phyloP scores from a whole-genome alignment of 2,797 vertebrate species.

The Notoglanidium macrostoma region DNA sequence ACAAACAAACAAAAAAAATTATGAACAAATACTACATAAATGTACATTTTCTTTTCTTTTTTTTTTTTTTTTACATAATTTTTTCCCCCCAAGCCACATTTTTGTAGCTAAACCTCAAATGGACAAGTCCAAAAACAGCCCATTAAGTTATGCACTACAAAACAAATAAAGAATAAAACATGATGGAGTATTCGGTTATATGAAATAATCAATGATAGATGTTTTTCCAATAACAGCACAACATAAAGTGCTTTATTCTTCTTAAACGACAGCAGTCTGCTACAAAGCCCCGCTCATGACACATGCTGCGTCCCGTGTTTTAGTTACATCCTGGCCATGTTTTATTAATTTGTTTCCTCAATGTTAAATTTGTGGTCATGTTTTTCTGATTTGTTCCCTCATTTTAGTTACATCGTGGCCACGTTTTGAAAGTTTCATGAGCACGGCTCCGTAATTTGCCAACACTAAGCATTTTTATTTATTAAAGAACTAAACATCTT shows the following conservation, averaged over 20 bases:
- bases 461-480: background rate
- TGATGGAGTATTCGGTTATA: background rate
- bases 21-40: background rate
- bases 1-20: background rate
- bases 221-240: background rate
- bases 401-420: too few species aligned
- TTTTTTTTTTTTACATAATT: background rate
- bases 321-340: too few species aligned
- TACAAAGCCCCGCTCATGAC: too few species aligned
- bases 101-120: background rate
- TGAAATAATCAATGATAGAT: background rate
- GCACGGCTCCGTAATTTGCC: too few species aligned
- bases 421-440: too few species aligned
- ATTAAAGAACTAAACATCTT: background rate
- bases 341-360: too few species aligned
- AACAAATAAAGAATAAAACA: background rate
- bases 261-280: background rate
- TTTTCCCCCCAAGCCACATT: too few species aligned
- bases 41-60: background rate
- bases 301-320: too few species aligned
- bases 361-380: too few species aligned
- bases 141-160: background rate
- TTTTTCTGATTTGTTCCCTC: too few species aligned
- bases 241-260: background rate
- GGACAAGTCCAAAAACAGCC: background rate